Evolutionary conservation across 2,888 invertebrate genomes (phyloP).

Genomic region (Exocentrus adspersus): DNA sequence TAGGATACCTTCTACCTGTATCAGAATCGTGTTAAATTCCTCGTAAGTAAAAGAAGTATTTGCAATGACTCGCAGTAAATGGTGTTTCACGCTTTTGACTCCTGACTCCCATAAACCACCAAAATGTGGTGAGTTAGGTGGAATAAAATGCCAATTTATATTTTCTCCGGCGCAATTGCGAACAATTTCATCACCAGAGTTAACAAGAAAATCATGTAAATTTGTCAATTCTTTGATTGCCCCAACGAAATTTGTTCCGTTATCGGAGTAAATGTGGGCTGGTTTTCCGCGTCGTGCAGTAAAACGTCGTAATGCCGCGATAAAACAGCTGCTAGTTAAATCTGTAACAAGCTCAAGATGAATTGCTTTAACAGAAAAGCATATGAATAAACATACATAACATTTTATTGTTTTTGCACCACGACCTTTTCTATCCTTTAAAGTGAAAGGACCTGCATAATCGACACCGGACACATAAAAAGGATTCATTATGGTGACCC

Average conservation of each 20-base stretch:
- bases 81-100: background rate
- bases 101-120: constrained; percentile 10
- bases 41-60: constrained; percentile 6
- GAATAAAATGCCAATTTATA: constrained; percentile 3
- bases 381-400: constrained; percentile 12
- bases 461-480: constrained; percentile 9
- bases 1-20: constrained; percentile 41
- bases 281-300: background rate
- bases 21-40: background rate
- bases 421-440: background rate
- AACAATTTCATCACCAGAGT: background rate
- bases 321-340: background rate
- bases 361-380: constrained; percentile 3
- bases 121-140: constrained; percentile 12
- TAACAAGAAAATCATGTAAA: background rate
- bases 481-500: background rate
- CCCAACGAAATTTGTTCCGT: no score
- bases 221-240: background rate
- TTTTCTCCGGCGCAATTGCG: background rate
- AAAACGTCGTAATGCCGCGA: constrained; percentile 1
- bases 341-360: constrained; percentile 9
- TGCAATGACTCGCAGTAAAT: background rate
- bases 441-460: background rate
- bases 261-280: background rate
- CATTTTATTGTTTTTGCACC: background rate